Conservation (phyloP, 1,140 invertebrate genomes). For the Caenorhabditis brenneri region DNA sequence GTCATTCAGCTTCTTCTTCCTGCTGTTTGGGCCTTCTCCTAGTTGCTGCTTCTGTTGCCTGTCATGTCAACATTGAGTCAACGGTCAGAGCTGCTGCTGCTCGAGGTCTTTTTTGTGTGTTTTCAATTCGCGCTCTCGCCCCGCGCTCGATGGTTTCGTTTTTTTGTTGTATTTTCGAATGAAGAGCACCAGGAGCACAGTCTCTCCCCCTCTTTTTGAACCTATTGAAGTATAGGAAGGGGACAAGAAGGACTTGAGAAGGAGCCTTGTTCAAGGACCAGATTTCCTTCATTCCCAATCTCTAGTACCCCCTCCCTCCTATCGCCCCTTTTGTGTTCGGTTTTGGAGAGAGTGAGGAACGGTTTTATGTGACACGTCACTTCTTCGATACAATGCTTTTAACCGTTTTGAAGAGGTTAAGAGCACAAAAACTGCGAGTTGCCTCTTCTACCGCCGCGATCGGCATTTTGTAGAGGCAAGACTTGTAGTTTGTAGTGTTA, state of each 20-base stretch:
- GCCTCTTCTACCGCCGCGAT: too few relatives aligned
- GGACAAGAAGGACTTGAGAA: too few relatives aligned
- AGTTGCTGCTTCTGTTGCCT: neutral
- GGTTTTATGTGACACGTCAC: too few relatives aligned
- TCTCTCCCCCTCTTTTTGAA: too few relatives aligned
- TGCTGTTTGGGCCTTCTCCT: neutral
- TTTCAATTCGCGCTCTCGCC: neutral
- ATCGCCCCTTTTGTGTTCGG: neutral
- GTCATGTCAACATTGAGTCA: slow-evolving; percentile 26
- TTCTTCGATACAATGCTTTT: neutral
- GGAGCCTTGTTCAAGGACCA: neutral
- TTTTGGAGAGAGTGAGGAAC: too few relatives aligned
- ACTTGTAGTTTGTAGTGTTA: too few relatives aligned
- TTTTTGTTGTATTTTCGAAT: neutral
- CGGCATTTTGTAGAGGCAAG: too few relatives aligned
- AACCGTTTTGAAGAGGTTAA: neutral
- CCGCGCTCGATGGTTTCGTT: slow-evolving; percentile 31
- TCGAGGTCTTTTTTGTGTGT: too few relatives aligned
- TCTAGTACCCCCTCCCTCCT: neutral
- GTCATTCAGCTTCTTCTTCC: slow-evolving; percentile 40
- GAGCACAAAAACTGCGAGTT: too few relatives aligned
- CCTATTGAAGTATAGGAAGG: too few relatives aligned
- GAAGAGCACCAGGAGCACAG: too few relatives aligned
- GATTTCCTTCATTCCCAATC: neutral
- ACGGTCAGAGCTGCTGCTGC: neutral